These are phyloP conservation scores for Amphiprion clarkii DNA, from an alignment of 2,797 vertebrate species.

Conservation along the genomic window DNA sequence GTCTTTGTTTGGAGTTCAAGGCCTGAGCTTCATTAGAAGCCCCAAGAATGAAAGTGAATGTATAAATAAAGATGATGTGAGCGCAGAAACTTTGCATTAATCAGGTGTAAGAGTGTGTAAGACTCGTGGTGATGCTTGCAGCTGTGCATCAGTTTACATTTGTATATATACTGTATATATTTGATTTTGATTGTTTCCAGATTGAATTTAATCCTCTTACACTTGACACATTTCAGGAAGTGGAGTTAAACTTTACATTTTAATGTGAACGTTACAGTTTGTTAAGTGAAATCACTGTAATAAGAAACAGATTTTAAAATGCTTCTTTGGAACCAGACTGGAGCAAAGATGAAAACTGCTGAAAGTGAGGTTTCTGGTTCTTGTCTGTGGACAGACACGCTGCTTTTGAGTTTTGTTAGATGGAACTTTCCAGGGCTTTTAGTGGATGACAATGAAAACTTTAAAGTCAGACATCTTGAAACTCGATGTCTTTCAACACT, in stretches of 20 bases:
- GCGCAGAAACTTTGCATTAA: slow-evolving; percentile 3
- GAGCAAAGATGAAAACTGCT: background rate
- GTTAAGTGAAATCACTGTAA: background rate
- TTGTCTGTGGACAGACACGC: background rate
- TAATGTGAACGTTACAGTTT: background rate
- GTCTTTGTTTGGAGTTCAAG: slow-evolving; percentile 23
- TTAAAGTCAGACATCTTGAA: background rate
- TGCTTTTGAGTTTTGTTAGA: background rate
- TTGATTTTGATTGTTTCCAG: slow-evolving; percentile 28
- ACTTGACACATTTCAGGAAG: slow-evolving; percentile 33
- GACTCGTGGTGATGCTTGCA: slow-evolving; percentile 13
- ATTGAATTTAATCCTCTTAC: slow-evolving; percentile 19
- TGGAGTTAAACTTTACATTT: slow-evolving; percentile 3
- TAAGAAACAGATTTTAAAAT: background rate
- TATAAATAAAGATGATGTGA: slow-evolving; percentile 32
- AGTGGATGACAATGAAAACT: background rate
- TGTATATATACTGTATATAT: background rate
- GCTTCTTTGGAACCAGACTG: background rate
- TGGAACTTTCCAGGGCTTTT: background rate
- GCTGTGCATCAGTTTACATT: slow-evolving; percentile 28
- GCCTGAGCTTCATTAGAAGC: background rate
- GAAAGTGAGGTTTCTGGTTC: background rate
- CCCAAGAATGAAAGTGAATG: background rate
- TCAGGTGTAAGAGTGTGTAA: slow-evolving; percentile 7
- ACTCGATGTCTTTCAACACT: too few species aligned